These are phyloP conservation scores for Gambusia yucatana DNA, from an alignment of 2,797 vertebrate species.

Conservation along the genomic window DNA sequence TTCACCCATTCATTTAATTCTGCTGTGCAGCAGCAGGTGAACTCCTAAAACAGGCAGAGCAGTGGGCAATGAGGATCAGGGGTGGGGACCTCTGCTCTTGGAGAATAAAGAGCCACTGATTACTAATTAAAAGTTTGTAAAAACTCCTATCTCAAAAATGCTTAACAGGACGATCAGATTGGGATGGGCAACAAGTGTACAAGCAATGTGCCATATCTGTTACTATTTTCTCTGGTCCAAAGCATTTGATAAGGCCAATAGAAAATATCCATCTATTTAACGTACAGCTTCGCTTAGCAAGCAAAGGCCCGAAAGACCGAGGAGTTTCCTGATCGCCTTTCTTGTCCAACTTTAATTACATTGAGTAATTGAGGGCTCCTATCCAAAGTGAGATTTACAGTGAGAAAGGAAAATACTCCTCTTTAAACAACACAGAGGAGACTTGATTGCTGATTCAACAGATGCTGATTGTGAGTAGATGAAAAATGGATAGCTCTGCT, in stretches of 20 bases:
- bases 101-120: neutral
- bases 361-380: neutral
- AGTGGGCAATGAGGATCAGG: no score
- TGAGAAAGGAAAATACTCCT: neutral
- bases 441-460: neutral
- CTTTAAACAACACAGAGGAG: slow-evolving; percentile 4
- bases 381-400: neutral
- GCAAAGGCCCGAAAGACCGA: neutral
- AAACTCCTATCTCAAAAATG: neutral
- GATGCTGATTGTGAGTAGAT: no score
- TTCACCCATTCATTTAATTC: no score
- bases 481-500: neutral
- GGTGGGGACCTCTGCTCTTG: no score
- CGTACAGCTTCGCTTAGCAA: neutral
- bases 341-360: slow-evolving; percentile 3
- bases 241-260: neutral
- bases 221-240: neutral
- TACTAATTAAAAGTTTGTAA: neutral
- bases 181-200: neutral
- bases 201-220: neutral
- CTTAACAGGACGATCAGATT: neutral
- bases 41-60: no score
- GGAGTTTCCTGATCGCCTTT: neutral
- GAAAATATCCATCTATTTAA: neutral
- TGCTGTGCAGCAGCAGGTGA: no score